These are phyloP conservation scores for Lepidiolamprologus cunningtoni DNA, from an alignment of 2,113 vertebrate genomes.

Conservation along the genomic window DNA sequence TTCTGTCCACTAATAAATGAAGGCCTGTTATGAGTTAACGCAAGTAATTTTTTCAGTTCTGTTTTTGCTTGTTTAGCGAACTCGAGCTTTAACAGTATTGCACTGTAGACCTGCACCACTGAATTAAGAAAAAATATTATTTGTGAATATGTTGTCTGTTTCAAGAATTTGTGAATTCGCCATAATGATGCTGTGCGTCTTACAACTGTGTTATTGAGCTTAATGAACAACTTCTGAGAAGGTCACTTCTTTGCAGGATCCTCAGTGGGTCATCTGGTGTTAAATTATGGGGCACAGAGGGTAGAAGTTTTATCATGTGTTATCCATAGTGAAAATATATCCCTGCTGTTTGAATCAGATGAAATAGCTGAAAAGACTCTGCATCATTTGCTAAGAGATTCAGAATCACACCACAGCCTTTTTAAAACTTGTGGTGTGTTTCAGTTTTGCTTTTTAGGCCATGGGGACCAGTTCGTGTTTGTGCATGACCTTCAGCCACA, in stretches of 20 bases:
- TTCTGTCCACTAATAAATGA: background rate
- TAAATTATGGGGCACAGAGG: background rate
- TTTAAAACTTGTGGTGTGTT: background rate
- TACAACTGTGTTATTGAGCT: background rate
- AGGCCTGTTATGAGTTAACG: background rate
- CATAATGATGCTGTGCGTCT: background rate
- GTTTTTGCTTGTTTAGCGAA: background rate
- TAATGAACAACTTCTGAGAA: background rate
- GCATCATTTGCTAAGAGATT: background rate
- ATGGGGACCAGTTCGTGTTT: background rate
- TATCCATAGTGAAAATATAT: background rate
- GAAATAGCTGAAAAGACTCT: background rate
- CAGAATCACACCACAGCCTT: no score
- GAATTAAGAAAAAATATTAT: background rate
- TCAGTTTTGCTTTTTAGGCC: background rate
- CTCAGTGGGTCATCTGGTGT: background rate
- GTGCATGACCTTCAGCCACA: background rate
- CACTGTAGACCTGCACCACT: background rate
- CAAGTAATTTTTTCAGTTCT: background rate
- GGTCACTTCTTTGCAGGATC: background rate
- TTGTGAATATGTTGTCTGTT: background rate
- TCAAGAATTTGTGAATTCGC: accelerated
- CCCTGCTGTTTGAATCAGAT: background rate
- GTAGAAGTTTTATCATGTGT: background rate
- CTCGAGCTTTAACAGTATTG: background rate